Conservation (phyloP, 53 echinoderm and acorn worm genomes). For the Holothuria leucospilota region DNA sequence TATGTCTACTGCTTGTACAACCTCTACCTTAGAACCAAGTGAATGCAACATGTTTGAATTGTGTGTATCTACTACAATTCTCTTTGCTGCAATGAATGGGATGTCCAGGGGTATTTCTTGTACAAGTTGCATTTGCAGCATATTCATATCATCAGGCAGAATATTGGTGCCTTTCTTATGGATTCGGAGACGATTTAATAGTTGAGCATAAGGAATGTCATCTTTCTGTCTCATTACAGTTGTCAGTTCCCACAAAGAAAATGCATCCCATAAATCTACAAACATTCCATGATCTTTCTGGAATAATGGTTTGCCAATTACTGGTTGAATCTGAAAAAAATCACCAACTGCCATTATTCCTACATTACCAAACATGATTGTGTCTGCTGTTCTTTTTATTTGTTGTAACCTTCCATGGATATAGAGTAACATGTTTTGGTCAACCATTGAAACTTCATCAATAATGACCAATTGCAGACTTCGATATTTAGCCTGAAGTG, state of each 20-base stretch:
- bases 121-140: slow-evolving; percentile 23
- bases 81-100: slow-evolving; percentile 52
- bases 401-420: slow-evolving; percentile 71
- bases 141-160: slow-evolving; percentile 57
- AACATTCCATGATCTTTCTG: slow-evolving; percentile 34
- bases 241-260: slow-evolving; percentile 54
- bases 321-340: slow-evolving; percentile 72
- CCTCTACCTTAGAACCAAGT: slow-evolving; percentile 38
- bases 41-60: slow-evolving; percentile 61
- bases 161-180: slow-evolving; percentile 51
- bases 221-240: slow-evolving; percentile 82
- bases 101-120: neutral
- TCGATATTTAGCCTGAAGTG: slow-evolving; percentile 46
- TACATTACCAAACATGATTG: slow-evolving; percentile 62
- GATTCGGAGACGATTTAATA: slow-evolving; percentile 40
- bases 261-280: slow-evolving; percentile 66
- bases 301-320: slow-evolving; percentile 58
- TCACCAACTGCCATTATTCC: slow-evolving; percentile 74
- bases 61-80: slow-evolving; percentile 59
- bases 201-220: slow-evolving; percentile 57
- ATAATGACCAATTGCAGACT: slow-evolving; percentile 75
- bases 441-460: slow-evolving; percentile 84
- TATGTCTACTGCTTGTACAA: slow-evolving; percentile 5
- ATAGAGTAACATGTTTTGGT: slow-evolving; percentile 62
- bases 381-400: slow-evolving; percentile 57